A percentile compares a stretch with the other conserved stretches of the same genome.
These are phyloP conservation scores for Eclectus roratus DNA, from an alignment of 2,113 vertebrate species.

Conservation along the genomic window DNA sequence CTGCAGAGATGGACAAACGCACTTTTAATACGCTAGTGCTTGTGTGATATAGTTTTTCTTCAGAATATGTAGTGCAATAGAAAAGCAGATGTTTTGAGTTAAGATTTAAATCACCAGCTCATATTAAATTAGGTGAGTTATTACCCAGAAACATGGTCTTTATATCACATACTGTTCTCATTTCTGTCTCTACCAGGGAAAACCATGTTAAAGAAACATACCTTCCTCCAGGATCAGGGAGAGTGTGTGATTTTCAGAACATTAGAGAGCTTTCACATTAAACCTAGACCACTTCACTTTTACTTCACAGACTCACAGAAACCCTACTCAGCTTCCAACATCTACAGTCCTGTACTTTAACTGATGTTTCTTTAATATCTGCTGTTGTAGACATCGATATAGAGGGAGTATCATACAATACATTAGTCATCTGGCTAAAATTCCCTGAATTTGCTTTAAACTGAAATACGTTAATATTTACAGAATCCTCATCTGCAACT, in stretches of 20 bases:
- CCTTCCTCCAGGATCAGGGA: background rate
- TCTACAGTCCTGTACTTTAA: background rate
- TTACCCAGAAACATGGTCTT: conserved; percentile 22
- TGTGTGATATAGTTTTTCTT: background rate
- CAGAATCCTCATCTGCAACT: background rate
- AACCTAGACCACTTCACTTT: background rate
- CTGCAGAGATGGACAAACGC: background rate
- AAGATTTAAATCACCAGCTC: conserved; percentile 47
- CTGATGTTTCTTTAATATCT: background rate
- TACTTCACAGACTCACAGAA: background rate
- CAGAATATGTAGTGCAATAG: background rate
- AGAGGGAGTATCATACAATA: background rate
- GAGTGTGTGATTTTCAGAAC: background rate
- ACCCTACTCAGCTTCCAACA: background rate
- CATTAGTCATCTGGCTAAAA: background rate
- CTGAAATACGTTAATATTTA: background rate
- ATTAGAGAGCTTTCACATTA: background rate
- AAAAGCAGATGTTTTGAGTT: conserved; percentile 56
- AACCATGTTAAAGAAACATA: background rate
- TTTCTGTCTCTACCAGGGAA: background rate
- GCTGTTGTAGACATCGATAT: background rate
- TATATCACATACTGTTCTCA: background rate
- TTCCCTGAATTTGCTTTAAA: background rate
- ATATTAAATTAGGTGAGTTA: conserved; percentile 38
- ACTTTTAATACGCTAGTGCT: background rate